Percentiles rank a stretch among this genome's conserved stretches.
Conservation (phyloP, 2,888 invertebrate genomes). For the Neuroscelio doddi region DNA sequence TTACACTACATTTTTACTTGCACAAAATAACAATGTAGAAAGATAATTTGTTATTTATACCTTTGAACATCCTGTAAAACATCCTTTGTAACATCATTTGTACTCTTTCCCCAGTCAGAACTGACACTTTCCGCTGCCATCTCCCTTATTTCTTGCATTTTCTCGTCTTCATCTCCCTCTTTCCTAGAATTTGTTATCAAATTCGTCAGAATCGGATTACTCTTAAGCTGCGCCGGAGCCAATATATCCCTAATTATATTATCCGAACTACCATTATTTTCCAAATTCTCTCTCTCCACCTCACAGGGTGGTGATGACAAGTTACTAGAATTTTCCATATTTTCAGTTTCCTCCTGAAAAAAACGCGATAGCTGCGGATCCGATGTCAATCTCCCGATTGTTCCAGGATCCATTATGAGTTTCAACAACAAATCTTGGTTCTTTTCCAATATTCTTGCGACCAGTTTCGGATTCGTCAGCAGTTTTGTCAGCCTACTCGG, state of each 20-base stretch:
- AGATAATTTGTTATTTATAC: constrained; percentile 63
- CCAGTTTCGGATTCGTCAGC: constrained; percentile 57
- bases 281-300: constrained; percentile 21
- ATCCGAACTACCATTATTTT: constrained; percentile 42
- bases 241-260: too few species aligned
- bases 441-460: constrained; percentile 62
- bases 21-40: too few species aligned
- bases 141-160: constrained; percentile 52
- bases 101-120: too few species aligned
- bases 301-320: too few species aligned
- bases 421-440: constrained; percentile 59
- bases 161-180: constrained; percentile 34
- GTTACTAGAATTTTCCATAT: constrained; percentile 7
- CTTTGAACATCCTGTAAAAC: constrained; percentile 81
- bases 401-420: constrained; percentile 56
- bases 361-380: constrained; percentile 62
- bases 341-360: constrained; percentile 48
- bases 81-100: constrained; percentile 75
- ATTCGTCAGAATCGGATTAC: constrained; percentile 65
- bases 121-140: constrained; percentile 45
- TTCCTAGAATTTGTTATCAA: constrained; percentile 64
- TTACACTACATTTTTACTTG: too few species aligned
- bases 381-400: constrained; percentile 53
- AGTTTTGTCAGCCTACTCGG: constrained; percentile 55
- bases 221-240: too few species aligned